Evolutionary conservation across 2,113 vertebrate genomes (phyloP).

Genomic region (Protomyctophum bolini): DNA sequence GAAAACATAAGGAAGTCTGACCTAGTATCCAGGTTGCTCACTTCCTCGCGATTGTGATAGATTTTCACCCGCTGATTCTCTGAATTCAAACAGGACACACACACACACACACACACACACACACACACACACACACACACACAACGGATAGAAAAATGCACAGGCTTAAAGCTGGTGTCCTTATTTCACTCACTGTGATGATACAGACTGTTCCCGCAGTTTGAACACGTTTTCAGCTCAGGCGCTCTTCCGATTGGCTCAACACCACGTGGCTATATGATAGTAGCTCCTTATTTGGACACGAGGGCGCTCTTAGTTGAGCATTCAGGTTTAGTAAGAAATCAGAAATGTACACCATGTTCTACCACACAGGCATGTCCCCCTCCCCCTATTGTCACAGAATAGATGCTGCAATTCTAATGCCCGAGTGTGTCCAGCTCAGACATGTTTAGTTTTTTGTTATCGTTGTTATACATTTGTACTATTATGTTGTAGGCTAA

Average conservation of each 20-base stretch:
- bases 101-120: too few species aligned
- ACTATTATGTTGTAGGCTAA: background rate
- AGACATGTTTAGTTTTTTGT: background rate
- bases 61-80: background rate
- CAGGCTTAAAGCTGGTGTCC: background rate
- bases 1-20: slow-evolving; percentile 22
- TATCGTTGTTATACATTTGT: background rate
- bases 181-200: background rate
- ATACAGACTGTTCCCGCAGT: slow-evolving; percentile 5
- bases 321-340: slow-evolving; percentile 61
- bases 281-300: slow-evolving; percentile 69
- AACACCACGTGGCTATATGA: slow-evolving; percentile 38
- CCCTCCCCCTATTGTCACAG: slow-evolving; percentile 21
- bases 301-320: slow-evolving; percentile 42
- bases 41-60: slow-evolving; percentile 15
- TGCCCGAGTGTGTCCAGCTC: background rate
- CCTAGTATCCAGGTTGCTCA: slow-evolving; percentile 10
- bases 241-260: slow-evolving; percentile 41
- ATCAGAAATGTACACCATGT: slow-evolving; percentile 62
- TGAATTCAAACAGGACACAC: background rate
- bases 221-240: slow-evolving; percentile 30
- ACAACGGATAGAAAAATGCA: too few species aligned
- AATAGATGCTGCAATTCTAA: background rate
- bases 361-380: slow-evolving; percentile 29
- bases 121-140: too few species aligned